phyloP scores from a whole-genome alignment of 2,113 vertebrate genomes.

The Promerops cafer region DNA sequence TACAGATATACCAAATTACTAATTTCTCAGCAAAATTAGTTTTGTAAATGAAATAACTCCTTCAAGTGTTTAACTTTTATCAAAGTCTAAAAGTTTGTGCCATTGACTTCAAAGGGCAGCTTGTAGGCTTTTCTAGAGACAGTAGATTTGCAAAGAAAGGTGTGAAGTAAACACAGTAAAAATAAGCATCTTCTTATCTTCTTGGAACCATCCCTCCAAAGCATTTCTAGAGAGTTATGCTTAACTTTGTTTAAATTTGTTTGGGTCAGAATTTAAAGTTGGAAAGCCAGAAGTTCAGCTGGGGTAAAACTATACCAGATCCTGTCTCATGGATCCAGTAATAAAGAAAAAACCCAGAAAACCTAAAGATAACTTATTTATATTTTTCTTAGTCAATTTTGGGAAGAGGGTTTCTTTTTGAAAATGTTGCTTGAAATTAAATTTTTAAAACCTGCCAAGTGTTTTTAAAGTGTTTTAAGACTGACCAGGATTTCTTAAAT shows the following conservation, averaged over 20 bases:
- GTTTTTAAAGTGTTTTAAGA: not conserved
- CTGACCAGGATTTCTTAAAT: not conserved
- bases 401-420: not conserved
- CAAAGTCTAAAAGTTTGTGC: not conserved
- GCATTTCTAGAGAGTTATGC: not conserved
- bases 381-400: not conserved
- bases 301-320: not conserved
- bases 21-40: not conserved
- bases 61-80: not conserved
- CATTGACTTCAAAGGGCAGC: not conserved
- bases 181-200: not conserved
- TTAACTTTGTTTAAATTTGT: not conserved
- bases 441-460: not conserved
- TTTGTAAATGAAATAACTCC: not conserved
- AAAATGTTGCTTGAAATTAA: not conserved
- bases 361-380: not conserved
- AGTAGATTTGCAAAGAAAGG: not conserved
- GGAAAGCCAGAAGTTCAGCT: not conserved
- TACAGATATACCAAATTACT: not conserved
- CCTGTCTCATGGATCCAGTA: not conserved
- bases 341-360: not conserved
- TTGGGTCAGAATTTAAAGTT: not conserved
- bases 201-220: not conserved
- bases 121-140: fast-evolving
- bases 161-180: not conserved